phyloP scores from a whole-genome alignment of 1,140 invertebrate species.

The Calliopsis andreniformis region DNA sequence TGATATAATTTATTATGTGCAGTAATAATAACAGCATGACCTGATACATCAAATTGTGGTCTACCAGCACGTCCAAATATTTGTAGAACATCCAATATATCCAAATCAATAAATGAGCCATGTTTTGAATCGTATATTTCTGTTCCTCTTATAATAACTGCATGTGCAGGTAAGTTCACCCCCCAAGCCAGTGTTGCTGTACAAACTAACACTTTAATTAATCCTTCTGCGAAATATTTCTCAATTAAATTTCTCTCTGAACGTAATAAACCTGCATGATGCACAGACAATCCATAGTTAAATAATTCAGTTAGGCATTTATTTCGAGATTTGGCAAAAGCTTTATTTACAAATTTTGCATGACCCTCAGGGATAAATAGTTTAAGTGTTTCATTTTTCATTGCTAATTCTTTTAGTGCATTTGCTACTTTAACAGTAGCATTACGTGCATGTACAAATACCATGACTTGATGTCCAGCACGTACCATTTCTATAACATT shows the following conservation, averaged over 20 bases:
- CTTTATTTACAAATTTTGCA: slow-evolving; percentile 83
- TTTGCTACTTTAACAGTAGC: slow-evolving; percentile 95
- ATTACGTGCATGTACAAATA: slow-evolving; percentile 99
- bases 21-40: slow-evolving; percentile 98
- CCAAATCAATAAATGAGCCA: slow-evolving; percentile 96
- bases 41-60: slow-evolving; percentile 95
- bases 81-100: slow-evolving; percentile 98
- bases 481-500: slow-evolving; percentile 94
- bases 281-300: slow-evolving; percentile 93
- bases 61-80: slow-evolving; percentile 99
- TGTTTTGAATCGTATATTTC: slow-evolving; percentile 98
- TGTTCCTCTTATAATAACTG: slow-evolving; percentile 98
- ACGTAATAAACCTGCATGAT: slow-evolving; percentile 97
- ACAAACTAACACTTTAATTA: slow-evolving; percentile 96
- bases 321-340: slow-evolving; percentile 87
- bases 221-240: slow-evolving; percentile 93
- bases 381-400: slow-evolving; percentile 87
- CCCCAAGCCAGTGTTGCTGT: slow-evolving; percentile 99
- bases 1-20: slow-evolving; percentile 95
- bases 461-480: slow-evolving; percentile 98
- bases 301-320: slow-evolving; percentile 92
- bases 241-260: slow-evolving; percentile 93
- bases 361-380: slow-evolving; percentile 86
- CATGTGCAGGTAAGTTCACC: slow-evolving; percentile 98
- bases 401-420: slow-evolving; percentile 88